Percentiles rank a stretch among this genome's conserved stretches.
These are phyloP conservation scores for Chironomus tentans DNA, from an alignment of 2,888 invertebrate species.

Conservation along the genomic window DNA sequence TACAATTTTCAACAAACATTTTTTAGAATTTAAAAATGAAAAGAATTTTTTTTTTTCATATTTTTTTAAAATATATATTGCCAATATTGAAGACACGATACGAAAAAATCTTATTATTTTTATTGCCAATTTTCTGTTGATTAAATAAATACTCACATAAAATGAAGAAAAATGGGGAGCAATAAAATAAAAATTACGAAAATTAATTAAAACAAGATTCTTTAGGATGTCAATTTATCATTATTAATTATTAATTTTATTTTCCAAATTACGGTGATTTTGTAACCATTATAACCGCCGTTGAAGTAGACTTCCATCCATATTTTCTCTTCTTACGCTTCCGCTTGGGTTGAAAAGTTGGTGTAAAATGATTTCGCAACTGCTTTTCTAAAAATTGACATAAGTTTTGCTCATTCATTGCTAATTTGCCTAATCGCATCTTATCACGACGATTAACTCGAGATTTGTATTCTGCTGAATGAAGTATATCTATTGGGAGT, in stretches of 20 bases:
- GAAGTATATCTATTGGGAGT: slow-evolving; percentile 12
- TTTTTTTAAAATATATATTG: neutral
- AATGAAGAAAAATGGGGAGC: neutral
- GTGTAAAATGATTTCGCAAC: slow-evolving; percentile 10
- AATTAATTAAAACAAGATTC: neutral
- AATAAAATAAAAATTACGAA: neutral
- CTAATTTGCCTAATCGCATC: neutral
- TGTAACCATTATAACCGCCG: neutral
- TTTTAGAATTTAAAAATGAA: too few species aligned
- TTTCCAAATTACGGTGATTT: neutral
- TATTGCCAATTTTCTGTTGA: neutral
- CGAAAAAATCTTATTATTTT: neutral
- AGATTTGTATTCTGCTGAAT: slow-evolving; percentile 1
- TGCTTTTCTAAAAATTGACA: slow-evolving; percentile 13
- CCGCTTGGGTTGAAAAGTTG: neutral
- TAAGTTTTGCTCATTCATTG: slow-evolving; percentile 19
- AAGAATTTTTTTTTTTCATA: too few species aligned
- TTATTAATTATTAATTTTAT: neutral
- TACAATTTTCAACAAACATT: too few species aligned
- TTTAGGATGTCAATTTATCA: neutral
- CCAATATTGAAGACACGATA: too few species aligned
- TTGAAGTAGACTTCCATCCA: neutral
- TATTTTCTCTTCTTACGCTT: neutral
- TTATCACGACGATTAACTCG: slow-evolving; percentile 1
- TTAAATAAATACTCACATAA: neutral